Percentiles rank a stretch among this genome's conserved stretches.
Conservation (phyloP, 2,797 vertebrate species). For the Tarsius wallacei region DNA sequence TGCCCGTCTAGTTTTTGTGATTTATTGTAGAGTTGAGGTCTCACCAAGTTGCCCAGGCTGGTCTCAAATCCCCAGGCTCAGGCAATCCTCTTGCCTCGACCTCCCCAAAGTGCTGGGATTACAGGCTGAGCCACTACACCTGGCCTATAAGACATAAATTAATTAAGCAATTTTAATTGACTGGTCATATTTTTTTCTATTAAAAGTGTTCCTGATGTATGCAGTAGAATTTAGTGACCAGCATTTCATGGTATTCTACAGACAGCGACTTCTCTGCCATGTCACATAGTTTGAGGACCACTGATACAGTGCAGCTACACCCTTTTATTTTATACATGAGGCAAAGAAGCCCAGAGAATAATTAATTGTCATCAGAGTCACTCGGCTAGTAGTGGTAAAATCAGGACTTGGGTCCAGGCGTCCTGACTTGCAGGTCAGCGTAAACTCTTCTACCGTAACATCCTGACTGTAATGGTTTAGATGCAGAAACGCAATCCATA, state of each 20-base stretch:
- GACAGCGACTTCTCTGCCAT: neutral
- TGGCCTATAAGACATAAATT: neutral
- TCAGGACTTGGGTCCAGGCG: fast-evolving
- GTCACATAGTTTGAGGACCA: neutral
- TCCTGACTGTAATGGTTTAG: neutral
- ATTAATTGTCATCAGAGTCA: neutral
- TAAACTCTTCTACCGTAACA: neutral
- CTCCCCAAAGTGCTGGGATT: no score
- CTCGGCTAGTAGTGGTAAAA: neutral
- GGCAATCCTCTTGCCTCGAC: no score
- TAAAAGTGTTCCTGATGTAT: neutral
- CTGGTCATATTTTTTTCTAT: neutral
- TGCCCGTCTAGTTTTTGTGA: no score
- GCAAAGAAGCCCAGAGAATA: neutral
- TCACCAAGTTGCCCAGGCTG: no score
- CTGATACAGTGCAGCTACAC: fast-evolving
- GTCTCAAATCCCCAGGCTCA: no score
- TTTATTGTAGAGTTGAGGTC: no score
- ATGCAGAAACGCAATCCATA: neutral
- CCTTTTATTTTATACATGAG: neutral
- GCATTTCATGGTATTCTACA: neutral
- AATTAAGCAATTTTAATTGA: slow-evolving; percentile 15
- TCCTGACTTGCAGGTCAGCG: neutral
- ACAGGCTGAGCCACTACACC: no score
- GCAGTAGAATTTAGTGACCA: neutral